phyloP scores from a whole-genome alignment of 2,113 vertebrate genomes.

The Myotis davidii region DNA sequence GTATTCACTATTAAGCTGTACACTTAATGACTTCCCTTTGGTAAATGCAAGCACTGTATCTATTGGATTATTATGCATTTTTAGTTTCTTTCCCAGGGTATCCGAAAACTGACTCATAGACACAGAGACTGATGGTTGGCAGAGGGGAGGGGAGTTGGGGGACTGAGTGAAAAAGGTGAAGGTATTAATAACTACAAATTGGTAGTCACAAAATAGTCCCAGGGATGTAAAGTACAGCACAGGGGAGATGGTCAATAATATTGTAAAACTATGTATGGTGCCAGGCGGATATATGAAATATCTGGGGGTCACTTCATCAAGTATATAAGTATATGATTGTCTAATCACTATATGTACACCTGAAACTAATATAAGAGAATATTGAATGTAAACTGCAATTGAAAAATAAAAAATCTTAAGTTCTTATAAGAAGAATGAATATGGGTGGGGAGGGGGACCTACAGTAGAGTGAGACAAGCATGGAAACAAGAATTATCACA shows the following conservation, averaged over 20 bases:
- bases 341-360: not conserved
- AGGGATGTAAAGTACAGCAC: not conserved
- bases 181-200: not conserved
- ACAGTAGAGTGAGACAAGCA: not conserved
- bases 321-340: not conserved
- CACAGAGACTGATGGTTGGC: not conserved
- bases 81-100: not conserved
- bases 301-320: not conserved
- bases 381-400: not conserved
- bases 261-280: not conserved
- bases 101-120: not conserved
- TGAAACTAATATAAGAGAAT: not conserved
- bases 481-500: not conserved
- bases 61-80: not conserved
- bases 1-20: not conserved
- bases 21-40: not conserved
- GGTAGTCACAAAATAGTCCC: not conserved
- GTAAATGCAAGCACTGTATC: not conserved
- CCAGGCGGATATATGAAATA: not conserved
- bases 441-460: not conserved
- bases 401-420: not conserved
- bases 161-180: not conserved
- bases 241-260: not conserved
- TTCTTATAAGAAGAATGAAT: not conserved
- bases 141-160: no score